Conservation (phyloP, 2,113 vertebrate species). For the Lophochroa leadbeateri region DNA sequence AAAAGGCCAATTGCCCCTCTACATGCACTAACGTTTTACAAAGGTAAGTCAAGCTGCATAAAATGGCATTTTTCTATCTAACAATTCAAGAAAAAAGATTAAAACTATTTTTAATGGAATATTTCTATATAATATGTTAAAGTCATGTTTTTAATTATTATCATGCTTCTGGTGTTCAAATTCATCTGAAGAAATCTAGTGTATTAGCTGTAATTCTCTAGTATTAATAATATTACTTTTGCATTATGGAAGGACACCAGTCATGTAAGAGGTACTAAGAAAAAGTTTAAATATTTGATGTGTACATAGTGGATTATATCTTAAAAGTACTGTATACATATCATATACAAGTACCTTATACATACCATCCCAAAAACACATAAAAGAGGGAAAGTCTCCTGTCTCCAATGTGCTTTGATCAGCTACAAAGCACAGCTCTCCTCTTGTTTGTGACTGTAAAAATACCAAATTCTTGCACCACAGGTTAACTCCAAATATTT, state of each 20-base stretch:
- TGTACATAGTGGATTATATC: neutral
- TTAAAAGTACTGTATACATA: neutral
- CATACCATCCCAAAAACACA: neutral
- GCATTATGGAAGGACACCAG: neutral
- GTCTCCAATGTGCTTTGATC: neutral
- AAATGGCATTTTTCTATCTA: neutral
- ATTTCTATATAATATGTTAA: neutral
- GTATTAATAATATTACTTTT: neutral
- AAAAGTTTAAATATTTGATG: neutral
- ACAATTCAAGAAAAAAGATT: neutral
- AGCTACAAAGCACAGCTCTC: neutral
- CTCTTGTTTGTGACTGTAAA: neutral
- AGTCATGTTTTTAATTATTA: neutral
- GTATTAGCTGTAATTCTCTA: neutral
- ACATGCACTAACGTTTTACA: neutral
- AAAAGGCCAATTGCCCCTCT: neutral
- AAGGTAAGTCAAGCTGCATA: neutral
- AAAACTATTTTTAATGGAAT: neutral
- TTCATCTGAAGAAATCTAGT: neutral
- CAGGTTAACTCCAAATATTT: neutral
- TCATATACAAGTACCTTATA: neutral
- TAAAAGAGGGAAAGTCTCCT: neutral
- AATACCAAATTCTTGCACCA: neutral
- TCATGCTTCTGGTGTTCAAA: neutral
- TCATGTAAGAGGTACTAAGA: neutral